Evolutionary conservation across 2,888 invertebrate genomes (phyloP), one percentile per base, ranked within the genome.

Genomic region (Apotomis turbidana): DNA sequence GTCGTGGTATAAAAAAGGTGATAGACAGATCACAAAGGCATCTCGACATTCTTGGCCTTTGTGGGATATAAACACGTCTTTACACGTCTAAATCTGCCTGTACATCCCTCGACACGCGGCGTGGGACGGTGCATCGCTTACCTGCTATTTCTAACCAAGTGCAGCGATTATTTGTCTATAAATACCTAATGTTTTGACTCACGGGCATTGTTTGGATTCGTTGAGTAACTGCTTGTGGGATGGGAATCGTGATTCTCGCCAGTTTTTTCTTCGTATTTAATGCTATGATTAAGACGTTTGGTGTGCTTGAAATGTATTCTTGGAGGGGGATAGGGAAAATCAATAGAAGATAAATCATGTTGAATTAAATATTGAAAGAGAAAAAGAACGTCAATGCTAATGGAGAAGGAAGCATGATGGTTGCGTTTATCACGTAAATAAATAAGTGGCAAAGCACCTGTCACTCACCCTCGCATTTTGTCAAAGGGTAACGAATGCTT

Each of bases 171-270:
- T 71, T 66, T 71, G 57, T 15, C 67, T 71, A 71, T 71, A 44
- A 71, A 71, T 71, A 71, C 13, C 57, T 51, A 0, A 12, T 71
- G 71, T 71, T 71, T 71, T 67, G 71, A 71, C 67, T 71, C 71
- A 62, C 67, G 15, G 49, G 38, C 41, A 71, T 71, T 71, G 71
- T 71, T 71, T 68, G 6, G 61, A 61, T 71, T 67, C 51, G 63
- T 60, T 38, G 60, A 67, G 49, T 64, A 61, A 44, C 36, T 44
- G 49, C 54, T 67, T n/a, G 41, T 41, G 60, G 60, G 41, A 44
- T 44, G 44, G 36, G 51, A 52, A 36, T 62, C 44, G 9, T 44
- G n/a, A 15, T 15, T 44, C 60, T 44, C 8, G 15, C 13, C 54
- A 46, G 5, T 3, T 52, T 54, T 63, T 41, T 41, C 10, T 4